These are phyloP conservation scores for Cylas formicarius DNA, from an alignment of 1,140 invertebrate species.

Conservation along the genomic window DNA sequence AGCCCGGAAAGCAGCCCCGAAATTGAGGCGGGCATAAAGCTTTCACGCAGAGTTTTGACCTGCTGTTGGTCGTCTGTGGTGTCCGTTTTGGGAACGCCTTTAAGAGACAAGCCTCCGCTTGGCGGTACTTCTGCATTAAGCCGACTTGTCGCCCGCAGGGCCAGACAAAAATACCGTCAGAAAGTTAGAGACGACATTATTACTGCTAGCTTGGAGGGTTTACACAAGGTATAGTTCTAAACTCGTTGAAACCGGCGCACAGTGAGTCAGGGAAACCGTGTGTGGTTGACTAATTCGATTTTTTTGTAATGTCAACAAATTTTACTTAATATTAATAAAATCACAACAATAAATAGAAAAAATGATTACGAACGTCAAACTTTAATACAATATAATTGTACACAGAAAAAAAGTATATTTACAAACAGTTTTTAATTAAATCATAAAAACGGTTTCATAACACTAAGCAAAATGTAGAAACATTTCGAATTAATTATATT, in stretches of 20 bases:
- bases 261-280: neutral
- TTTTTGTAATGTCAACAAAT: too few species aligned
- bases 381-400: too few species aligned
- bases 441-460: too few species aligned
- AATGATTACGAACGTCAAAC: too few species aligned
- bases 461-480: too few species aligned
- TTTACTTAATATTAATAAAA: too few species aligned
- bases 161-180: conserved; percentile 50
- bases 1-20: conserved; percentile 59
- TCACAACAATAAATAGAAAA: too few species aligned
- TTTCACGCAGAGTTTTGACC: conserved; percentile 66
- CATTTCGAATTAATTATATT: too few species aligned
- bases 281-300: too few species aligned
- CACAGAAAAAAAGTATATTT: too few species aligned
- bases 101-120: conserved; percentile 54
- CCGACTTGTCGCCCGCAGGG: conserved; percentile 36
- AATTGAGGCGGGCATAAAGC: conserved; percentile 59
- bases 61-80: conserved; percentile 89
- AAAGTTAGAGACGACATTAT: conserved; percentile 63
- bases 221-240: conserved; percentile 77
- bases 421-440: too few species aligned
- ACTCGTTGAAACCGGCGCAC: neutral
- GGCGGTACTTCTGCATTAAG: conserved; percentile 43
- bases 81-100: conserved; percentile 72
- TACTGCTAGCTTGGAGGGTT: conserved; percentile 76